These are phyloP conservation scores for Narcine bancroftii DNA, from an alignment of 2,113 vertebrate genomes.

Conservation along the genomic window DNA sequence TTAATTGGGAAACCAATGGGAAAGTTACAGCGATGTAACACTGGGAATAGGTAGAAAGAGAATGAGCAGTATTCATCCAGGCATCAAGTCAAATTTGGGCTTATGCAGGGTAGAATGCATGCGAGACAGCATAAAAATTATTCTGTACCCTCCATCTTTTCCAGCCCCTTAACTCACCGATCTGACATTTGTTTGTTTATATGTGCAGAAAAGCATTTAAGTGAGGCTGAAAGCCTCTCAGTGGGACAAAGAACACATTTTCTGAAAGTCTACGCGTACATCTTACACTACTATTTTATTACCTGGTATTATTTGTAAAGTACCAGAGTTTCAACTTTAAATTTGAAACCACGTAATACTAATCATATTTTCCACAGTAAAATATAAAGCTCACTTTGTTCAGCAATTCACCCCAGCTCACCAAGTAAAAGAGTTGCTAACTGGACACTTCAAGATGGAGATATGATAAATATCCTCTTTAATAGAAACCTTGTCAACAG, in stretches of 20 bases:
- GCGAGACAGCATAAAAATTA: not conserved
- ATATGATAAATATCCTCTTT: not conserved
- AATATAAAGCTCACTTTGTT: not conserved
- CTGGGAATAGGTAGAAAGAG: not conserved
- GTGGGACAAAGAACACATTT: not conserved
- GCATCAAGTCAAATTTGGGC: not conserved
- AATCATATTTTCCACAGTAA: not conserved
- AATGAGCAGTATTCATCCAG: not conserved
- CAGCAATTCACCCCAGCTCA: not conserved
- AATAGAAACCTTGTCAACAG: not conserved
- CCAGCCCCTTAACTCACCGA: not conserved
- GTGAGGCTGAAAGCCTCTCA: not conserved
- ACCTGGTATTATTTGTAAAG: not conserved
- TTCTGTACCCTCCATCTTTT: not conserved
- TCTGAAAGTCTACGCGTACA: not conserved
- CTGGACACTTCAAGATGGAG: not conserved
- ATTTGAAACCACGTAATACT: conserved; percentile 3
- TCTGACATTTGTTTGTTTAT: not conserved
- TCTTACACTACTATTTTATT: not conserved
- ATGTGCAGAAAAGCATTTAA: not conserved
- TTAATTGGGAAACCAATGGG: not conserved
- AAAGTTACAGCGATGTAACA: not conserved
- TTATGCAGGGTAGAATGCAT: not conserved
- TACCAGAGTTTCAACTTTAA: not conserved
- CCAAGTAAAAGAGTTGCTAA: not conserved